phyloP scores from a whole-genome alignment of 2,888 invertebrate genomes.

The Acrobasis repandana region DNA sequence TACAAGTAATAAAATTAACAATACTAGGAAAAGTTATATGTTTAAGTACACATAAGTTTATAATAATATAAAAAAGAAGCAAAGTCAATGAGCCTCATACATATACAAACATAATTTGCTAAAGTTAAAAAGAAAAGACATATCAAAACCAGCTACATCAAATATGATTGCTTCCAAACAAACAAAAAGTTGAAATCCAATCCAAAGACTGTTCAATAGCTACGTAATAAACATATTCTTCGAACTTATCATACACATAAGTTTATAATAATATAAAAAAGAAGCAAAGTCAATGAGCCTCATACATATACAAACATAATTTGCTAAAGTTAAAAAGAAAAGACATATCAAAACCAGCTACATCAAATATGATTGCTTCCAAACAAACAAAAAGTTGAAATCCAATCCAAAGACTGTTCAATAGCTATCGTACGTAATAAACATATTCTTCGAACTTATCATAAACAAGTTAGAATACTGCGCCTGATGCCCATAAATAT shows the following conservation, averaged over 20 bases:
- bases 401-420: neutral
- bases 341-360: neutral
- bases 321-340: neutral
- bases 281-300: too few species aligned
- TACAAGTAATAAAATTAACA: too few species aligned
- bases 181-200: neutral
- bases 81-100: too few species aligned
- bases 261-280: too few species aligned
- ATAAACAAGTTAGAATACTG: conserved; percentile 41
- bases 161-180: neutral
- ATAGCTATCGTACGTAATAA: conserved; percentile 11
- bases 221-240: conserved; percentile 21
- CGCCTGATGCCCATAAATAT: conserved; percentile 46
- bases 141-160: neutral
- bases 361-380: neutral
- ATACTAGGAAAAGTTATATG: too few species aligned
- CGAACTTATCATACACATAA: too few species aligned
- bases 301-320: too few species aligned
- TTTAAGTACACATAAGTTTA: too few species aligned
- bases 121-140: neutral
- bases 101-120: too few species aligned
- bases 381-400: neutral
- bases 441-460: conserved; percentile 26
- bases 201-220: neutral
- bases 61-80: too few species aligned